Evolutionary conservation across 2,113 vertebrate species (phyloP).

Genomic region (Pelobates fuscus): DNA sequence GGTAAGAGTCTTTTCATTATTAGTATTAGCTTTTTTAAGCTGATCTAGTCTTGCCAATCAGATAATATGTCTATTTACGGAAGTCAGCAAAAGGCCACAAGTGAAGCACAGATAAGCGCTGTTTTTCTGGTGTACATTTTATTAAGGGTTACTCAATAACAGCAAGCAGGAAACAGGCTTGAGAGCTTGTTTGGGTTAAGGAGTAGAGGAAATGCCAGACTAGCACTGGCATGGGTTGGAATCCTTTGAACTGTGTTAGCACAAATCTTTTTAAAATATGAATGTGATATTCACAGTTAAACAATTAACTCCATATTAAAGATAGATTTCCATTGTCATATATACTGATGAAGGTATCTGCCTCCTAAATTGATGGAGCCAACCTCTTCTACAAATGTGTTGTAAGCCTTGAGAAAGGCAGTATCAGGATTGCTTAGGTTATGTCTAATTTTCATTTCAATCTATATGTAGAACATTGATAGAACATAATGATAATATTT

Average conservation of each 20-base stretch:
- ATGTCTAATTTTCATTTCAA: too few relatives aligned
- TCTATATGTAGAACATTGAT: too few relatives aligned
- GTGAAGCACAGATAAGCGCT: conserved; percentile 44
- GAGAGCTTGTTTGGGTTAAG: conserved; percentile 37
- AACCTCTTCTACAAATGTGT: too few relatives aligned
- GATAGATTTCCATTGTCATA: background rate
- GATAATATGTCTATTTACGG: conserved; percentile 49
- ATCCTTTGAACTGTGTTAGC: conserved; percentile 11
- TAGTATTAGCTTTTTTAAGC: conserved; percentile 24
- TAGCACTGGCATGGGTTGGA: conserved; percentile 27
- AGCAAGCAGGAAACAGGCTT: conserved; percentile 46
- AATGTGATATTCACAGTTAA: background rate
- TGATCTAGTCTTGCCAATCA: conserved; percentile 34
- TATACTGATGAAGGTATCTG: background rate
- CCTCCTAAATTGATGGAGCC: background rate
- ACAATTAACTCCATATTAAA: background rate
- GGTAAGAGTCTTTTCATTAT: conserved; percentile 19
- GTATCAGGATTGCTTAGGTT: too few relatives aligned
- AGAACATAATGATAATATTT: too few relatives aligned
- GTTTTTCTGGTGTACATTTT: conserved; percentile 48
- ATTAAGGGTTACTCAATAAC: conserved; percentile 51
- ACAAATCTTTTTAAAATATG: background rate
- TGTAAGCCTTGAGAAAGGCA: too few relatives aligned
- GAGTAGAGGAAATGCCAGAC: conserved; percentile 40
- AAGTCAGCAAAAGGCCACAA: conserved; percentile 46